Base-by-base conservation (phyloP, 2,113 vertebrate species). In the Hemiscyllium ocellatum region DNA sequence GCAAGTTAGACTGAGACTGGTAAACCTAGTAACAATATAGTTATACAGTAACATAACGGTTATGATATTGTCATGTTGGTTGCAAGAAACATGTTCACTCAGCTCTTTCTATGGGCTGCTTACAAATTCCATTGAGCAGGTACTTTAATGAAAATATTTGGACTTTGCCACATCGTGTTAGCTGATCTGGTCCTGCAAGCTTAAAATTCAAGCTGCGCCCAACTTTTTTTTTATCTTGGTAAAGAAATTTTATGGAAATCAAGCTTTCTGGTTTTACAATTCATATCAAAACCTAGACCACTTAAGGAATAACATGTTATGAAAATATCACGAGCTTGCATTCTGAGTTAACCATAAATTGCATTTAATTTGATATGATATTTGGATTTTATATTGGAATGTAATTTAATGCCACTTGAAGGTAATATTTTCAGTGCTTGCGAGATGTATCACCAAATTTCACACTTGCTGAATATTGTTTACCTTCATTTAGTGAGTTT, bases 311-410 rank as follows among this genome's bases (percentile, higher is more conserved):
- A 47, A 70, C 26, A 37, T 50, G 66, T 94, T 70, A 33, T 56
- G 26, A 94, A 69, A 94, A 70, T 70, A 69, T 70, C 42, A 24
- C 86, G 33, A 22, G n/a, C 56, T 42, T 94, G 65, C 65, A 2
- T 94, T 86, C 26, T 42, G 56, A 93, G 5, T 93, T 93, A 33
- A 69, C 66, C 61, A 66, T 24, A 69, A 26, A 69, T 24, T 42
- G n/a, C 47, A 94, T 94, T 69, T 69, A n/a, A 33, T 66, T 61
- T 93, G 56, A 94, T 94, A n/a, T 94, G 47, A 94, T 47, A 37
- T 69, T 6, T 69, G 91, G 65, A 26, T 42, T 94, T 66, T 94
- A 69, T 20, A 69, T 8, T 17, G 66, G 47, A 94, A 68, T 69
- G 52, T 17, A 13, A 50, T 33, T 90, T 50, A 90, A 37, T 72